Base-by-base conservation (phyloP, 2,113 vertebrate genomes). In the Hystrix brachyura region DNA sequence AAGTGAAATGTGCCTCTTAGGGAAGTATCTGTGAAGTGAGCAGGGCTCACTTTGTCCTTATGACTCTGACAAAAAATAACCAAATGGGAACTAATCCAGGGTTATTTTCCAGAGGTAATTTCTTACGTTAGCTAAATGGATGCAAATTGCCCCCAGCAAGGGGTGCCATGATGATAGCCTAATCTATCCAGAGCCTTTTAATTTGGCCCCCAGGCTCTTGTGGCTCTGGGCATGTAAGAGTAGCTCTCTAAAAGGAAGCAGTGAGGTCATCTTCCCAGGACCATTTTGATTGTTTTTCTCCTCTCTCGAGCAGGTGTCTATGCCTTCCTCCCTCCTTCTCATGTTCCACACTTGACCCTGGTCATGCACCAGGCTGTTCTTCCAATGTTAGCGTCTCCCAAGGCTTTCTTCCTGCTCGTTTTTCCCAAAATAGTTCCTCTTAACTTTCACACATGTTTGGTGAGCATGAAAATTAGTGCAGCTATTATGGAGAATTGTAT, bases 41-140 rank as follows among this genome's bases (percentile, higher is more conserved):
- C 34, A 48, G 38, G 4, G 79, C 21, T 59, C 86, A 51, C 29
- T 97, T 67, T 91, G 69, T 74, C 57, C 38, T 43, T 85, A 69
- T 78, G 59, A 76, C 65, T 96, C n/a, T 92, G 34, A 34, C 38
- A 85, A 67, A 95, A 97, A 92, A 19, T 55, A 59, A 81, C 32
- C 62, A 25, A 69, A 60, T 46, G 53, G n/a, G 96, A 57, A 96
- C 87, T 76, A 65, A 94, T 2, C 25, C 3, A 83, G 72, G 60
- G 14, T 95, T 86, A 87, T 96, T 91, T 74, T 94, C 18, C 13
- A 43, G 60, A 94, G 14, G 46, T 10, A 38, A 9, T 59, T 84
- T 38, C 64, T 46, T 55, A 27, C 10, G 29, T 64, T 64, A 95
- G 80, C 60, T 51, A 81, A 91, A 74, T 8, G 69, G 32, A 80